These are phyloP conservation scores for Halisarca cf. caerulea DNA, from an alignment of 37 sponge, comb jelly and placozoan species.

Conservation along the genomic window DNA sequence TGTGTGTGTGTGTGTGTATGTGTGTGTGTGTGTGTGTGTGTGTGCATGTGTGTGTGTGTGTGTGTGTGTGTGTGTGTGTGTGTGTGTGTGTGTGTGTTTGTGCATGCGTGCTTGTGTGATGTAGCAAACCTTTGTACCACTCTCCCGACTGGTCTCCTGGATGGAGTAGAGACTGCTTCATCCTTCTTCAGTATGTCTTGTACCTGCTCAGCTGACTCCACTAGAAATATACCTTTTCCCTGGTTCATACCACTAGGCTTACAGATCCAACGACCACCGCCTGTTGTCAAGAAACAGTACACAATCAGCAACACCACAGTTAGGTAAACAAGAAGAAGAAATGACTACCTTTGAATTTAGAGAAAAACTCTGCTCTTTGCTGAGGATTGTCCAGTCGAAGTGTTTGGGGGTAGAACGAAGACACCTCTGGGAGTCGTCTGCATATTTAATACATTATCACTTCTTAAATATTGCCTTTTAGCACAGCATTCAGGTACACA, in stretches of 20 bases:
- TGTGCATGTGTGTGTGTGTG: neutral
- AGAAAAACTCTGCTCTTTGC: slow-evolving; percentile 72
- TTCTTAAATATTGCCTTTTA: no score
- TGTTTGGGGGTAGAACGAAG: slow-evolving; percentile 76
- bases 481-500: no score
- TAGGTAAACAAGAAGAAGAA: no score
- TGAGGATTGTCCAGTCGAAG: slow-evolving; percentile 58
- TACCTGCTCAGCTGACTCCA: slow-evolving; percentile 59
- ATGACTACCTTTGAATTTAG: slow-evolving; percentile 47
- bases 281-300: slow-evolving; percentile 23
- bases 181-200: slow-evolving; percentile 41
- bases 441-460: no score
- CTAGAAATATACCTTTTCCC: slow-evolving; percentile 92
- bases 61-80: neutral
- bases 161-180: slow-evolving; percentile 12
- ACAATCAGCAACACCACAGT: no score
- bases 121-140: slow-evolving; percentile 76
- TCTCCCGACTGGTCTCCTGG: slow-evolving; percentile 45
- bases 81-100: neutral
- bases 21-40: no score
- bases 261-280: slow-evolving; percentile 89
- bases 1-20: no score
- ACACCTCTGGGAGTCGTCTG: neutral
- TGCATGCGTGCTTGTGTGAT: neutral
- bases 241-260: slow-evolving; percentile 94